phyloP scores from a whole-genome alignment of 2,797 vertebrate genomes.

The Hyperoplus immaculatus region DNA sequence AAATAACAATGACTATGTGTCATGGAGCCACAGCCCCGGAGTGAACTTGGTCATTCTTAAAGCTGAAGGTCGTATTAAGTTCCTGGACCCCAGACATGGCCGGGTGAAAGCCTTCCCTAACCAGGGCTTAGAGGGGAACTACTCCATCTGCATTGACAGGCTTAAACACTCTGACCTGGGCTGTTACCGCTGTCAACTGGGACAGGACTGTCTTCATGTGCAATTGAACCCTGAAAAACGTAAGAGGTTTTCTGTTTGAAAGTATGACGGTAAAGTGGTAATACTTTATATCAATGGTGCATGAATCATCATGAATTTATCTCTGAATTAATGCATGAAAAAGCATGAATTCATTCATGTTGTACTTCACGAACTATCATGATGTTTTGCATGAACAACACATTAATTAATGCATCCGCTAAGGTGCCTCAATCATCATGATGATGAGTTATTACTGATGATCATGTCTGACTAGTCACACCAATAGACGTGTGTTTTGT shows the following conservation, averaged over 20 bases:
- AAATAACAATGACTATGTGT: not conserved
- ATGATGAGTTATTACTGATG: too few relatives aligned
- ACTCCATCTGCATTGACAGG: constrained; percentile 64
- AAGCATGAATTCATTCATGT: too few relatives aligned
- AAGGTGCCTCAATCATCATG: too few relatives aligned
- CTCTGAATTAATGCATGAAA: too few relatives aligned
- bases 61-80: constrained; percentile 19
- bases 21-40: constrained; percentile 24
- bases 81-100: constrained; percentile 48
- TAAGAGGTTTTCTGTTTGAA: constrained; percentile 11
- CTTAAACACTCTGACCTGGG: constrained; percentile 65
- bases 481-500: too few relatives aligned
- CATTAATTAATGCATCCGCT: too few relatives aligned
- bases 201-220: constrained; percentile 22
- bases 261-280: not conserved
- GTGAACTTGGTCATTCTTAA: constrained; percentile 18
- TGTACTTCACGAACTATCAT: too few relatives aligned
- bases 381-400: too few relatives aligned
- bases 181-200: constrained; percentile 49
- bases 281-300: too few relatives aligned
- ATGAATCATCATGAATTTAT: too few relatives aligned
- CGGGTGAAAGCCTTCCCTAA: constrained; percentile 67
- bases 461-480: too few relatives aligned
- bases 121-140: constrained; percentile 53
- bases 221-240: constrained; percentile 23